Base-by-base conservation (phyloP, 2,888 invertebrate genomes). In the Thymelicus lineola region DNA sequence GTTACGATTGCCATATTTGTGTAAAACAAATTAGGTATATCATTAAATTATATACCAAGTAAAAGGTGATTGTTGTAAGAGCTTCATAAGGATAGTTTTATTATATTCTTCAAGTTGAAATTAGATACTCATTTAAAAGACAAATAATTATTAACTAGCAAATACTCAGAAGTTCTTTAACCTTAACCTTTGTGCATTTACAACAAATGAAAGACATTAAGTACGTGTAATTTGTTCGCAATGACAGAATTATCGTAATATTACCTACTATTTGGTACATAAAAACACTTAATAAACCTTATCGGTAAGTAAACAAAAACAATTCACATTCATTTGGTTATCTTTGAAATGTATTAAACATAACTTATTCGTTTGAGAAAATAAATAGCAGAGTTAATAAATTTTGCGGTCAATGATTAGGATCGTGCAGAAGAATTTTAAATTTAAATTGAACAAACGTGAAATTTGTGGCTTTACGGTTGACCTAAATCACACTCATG, bases 341-440 rank as follows among this genome's bases (percentile, higher is more conserved):
- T 69, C 63, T 63, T 7, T 20, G 17, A 50, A 45, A 57, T 45
- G 50, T 14, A 1, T 15, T 50, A 35, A 36, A 35, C n/a, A n/a
- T 62, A 36, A 62, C n/a, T 50, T 36, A 14, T 28, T 7, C 12
- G n/a, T 36, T 50, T 12, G 35, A 17, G 14, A 46, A 46, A 61
- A 45, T 46, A 35, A 36, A 62, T 36, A 35, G 20, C 10, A 6
- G n/a, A 50, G 10, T 35, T 61, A 48, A 28, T 35, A 42, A 60
- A 20, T 15, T 61, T 55, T 62, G 45, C 55, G 55, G 48, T 20
- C 6, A 42, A 36, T 45, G 61, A 67, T 55, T 55, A 55, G 9
- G 45, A 82, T 86, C 81, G 73, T 67, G 75, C 74, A 76, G 20
- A 1, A 20, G 45, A 15, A 61, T 61, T 61, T 53, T 53, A 61